Evolutionary conservation across 2,888 invertebrate genomes (phyloP), one percentile per base, ranked within the genome.

Genomic region (Cryptocephalus primarius): DNA sequence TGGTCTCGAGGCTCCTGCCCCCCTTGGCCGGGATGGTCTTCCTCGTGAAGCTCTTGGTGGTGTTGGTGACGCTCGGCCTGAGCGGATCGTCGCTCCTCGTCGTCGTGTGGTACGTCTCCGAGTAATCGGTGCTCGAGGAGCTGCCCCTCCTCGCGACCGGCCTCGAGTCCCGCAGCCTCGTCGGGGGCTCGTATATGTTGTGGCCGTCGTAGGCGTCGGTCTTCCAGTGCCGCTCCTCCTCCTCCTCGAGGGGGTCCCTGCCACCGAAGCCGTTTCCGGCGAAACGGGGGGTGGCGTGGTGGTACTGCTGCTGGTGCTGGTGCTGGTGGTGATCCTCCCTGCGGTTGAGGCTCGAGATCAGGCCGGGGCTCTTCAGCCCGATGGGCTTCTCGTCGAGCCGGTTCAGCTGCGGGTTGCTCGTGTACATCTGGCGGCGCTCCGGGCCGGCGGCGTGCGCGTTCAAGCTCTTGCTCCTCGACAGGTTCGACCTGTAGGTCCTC

Each of bases 381-480:
- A 79, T 80, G 0, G 82, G 83, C 8, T 78, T 80, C 61, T 84
- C 83, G 55, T 82, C 80, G 42, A 85, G 69, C 13, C 80, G 74
- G 61, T 82, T 82, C 40, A 88, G 71, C 63, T 88, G 86, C 33
- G 87, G 83, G 67, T 84, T 87, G 4, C 86, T 87, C 65, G 85
- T 85, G 69, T 85, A 84, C 69, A 84, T 80, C 47, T 75, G 59
- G 40, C 53, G 51, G 31, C 45, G 33, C 9, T 52, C 49, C 11
- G 50, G 42, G 14, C 58, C 56, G 60, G 73, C 73, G 45, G 72
- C 74, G 60, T 88, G 85, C 57, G 87, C 83, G 75, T 87, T 88
- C 72, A 89, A 87, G 67, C 88, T 88, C 70, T 89, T 87, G 70
- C 88, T 88, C 49, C 89, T 76, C 50, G 83, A 80, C 39, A 89